Conservation (phyloP, 2,888 invertebrate genomes). For the Endotricha flammealis region DNA sequence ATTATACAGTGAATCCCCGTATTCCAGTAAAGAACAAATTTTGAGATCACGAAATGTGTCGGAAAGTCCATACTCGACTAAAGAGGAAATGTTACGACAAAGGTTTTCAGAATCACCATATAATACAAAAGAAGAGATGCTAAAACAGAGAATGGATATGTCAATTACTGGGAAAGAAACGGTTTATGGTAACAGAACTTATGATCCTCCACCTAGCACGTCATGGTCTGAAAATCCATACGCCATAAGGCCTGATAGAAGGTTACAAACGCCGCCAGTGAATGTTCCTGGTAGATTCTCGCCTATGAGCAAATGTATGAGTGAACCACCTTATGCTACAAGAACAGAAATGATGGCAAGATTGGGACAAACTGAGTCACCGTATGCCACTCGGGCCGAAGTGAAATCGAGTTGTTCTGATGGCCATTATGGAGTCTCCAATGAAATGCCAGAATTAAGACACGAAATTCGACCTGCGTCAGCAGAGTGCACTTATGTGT, state of each 20-base stretch:
- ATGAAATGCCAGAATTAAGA: slow-evolving; percentile 49
- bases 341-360: slow-evolving; percentile 68
- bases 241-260: slow-evolving; percentile 60
- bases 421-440: slow-evolving; percentile 44
- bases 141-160: slow-evolving; percentile 63
- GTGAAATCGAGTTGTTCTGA: slow-evolving; percentile 70
- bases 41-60: slow-evolving; percentile 52
- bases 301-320: slow-evolving; percentile 69
- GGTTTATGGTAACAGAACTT: slow-evolving; percentile 62
- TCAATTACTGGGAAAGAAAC: slow-evolving; percentile 51
- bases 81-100: slow-evolving; percentile 73
- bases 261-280: slow-evolving; percentile 63
- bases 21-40: slow-evolving; percentile 70
- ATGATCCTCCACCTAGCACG: slow-evolving; percentile 63
- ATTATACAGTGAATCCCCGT: slow-evolving; percentile 60
- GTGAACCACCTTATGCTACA: slow-evolving; percentile 68
- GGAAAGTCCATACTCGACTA: slow-evolving; percentile 67
- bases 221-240: slow-evolving; percentile 66
- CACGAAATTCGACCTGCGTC: slow-evolving; percentile 59
- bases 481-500: slow-evolving; percentile 70
- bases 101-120: slow-evolving; percentile 73
- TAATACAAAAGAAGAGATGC: slow-evolving; percentile 68
- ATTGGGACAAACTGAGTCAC: slow-evolving; percentile 56
- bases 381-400: slow-evolving; percentile 58
- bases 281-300: slow-evolving; percentile 57